These are phyloP conservation scores for Hystrix brachyura DNA, from an alignment of 2,113 vertebrate species.

Conservation along the genomic window DNA sequence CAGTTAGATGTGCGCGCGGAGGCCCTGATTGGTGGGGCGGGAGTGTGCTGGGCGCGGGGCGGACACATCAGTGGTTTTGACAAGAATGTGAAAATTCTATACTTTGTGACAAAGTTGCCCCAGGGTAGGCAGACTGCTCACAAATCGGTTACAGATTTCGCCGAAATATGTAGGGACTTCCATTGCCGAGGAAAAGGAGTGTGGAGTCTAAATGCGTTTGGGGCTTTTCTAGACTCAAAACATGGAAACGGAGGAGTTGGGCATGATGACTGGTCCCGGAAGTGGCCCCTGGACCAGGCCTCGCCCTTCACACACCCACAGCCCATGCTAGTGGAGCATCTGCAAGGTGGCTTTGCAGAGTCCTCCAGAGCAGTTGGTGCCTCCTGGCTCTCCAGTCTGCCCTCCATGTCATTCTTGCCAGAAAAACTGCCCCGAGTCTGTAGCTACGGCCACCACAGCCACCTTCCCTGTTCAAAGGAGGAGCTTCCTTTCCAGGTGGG, in stretches of 20 bases:
- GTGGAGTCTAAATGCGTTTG: neutral
- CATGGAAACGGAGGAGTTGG: neutral
- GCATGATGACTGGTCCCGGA: fast-evolving
- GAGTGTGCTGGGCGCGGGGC: slow-evolving; percentile 31
- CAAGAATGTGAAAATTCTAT: slow-evolving; percentile 81
- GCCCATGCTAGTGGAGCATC: fast-evolving
- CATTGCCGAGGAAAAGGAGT: neutral
- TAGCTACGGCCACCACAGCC: neutral
- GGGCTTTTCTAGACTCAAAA: neutral
- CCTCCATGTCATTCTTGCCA: neutral
- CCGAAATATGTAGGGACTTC: slow-evolving; percentile 69
- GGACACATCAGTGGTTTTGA: slow-evolving; percentile 79
- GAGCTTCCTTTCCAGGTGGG: neutral
- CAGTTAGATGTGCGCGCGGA: slow-evolving; percentile 52
- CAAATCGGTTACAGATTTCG: slow-evolving; percentile 83
- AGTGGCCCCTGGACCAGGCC: neutral
- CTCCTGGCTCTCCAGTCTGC: neutral
- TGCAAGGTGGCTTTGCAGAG: neutral
- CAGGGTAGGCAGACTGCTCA: slow-evolving; percentile 79
- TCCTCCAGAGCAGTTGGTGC: neutral
- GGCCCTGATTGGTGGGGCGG: slow-evolving; percentile 63
- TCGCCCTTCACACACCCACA: fast-evolving
- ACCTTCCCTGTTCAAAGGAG: neutral
- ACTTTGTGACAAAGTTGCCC: slow-evolving; percentile 82
- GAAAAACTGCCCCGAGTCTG: neutral